Base-by-base conservation (phyloP, 2,797 vertebrate species). In the Cyclura pinguis region DNA sequence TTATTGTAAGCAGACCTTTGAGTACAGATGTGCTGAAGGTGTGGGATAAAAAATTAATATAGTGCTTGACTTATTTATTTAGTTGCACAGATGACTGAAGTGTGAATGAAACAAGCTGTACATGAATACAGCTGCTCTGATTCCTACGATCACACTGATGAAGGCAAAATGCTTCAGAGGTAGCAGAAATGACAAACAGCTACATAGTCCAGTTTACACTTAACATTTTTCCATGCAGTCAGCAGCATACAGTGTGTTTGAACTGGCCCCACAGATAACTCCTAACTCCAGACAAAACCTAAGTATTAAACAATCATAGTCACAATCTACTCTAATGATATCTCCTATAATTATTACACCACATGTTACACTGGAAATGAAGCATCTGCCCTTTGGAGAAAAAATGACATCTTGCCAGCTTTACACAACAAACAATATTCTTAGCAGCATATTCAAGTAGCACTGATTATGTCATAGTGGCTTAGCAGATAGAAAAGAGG, bases 291-390 rank as follows among this genome's bases (percentile, higher is more conserved):
- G 12, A 3, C 69, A 42, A 89, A 62, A 84, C 59, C 73, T 35
- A 50, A 50, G 47, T 35, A 42, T 92, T 67, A 52, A 89, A 88
- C 55, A 93, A 92, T 62, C 93, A 94, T 72, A 47, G 64, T 5
- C 67, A 86, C 87, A 92, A 86, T 88, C 91, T 35, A 42, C 73
- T 13, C 72, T 76, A 38, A 62, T 95, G 95, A 96, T 94, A 90
- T 92, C 90, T 94, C 55, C 35, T 32, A 29, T 69, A 67, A 52
- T 88, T 55, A 52, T 52, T 80, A 22, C 8, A 59, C 22, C 38
- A 38, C 35, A 74, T 59, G 5, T 72, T 69, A 9, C 38, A 47
- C 59, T 64, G 47, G n/a, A 81, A 35, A 80, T 67, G 20, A 9
- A 42, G 57, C 62, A 38, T 29, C 77, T 77, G 50, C 35, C 64